phyloP scores from a whole-genome alignment of 2,888 invertebrate genomes.

The Aleiodes leptofemur region DNA sequence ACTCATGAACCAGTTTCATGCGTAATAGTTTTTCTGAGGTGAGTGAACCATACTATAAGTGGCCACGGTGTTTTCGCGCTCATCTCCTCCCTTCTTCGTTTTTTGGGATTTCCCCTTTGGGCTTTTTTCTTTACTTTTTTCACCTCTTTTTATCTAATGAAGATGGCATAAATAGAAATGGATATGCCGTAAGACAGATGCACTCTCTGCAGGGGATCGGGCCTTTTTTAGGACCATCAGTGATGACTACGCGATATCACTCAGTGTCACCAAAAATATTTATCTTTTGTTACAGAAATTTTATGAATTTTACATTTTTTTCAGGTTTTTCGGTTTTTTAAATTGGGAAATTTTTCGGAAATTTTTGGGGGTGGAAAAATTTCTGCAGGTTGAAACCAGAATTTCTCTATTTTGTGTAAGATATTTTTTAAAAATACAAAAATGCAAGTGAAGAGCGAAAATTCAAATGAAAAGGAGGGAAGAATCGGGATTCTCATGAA shows the following conservation, averaged over 20 bases:
- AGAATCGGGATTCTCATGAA: no score
- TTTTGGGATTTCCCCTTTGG: conserved; percentile 28
- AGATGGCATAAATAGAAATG: conserved; percentile 38
- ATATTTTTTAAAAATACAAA: no score
- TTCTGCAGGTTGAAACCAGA: no score
- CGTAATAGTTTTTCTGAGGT: conserved; percentile 43
- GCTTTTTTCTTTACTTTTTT: neutral
- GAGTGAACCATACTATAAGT: conserved; percentile 37
- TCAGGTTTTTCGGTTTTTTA: no score
- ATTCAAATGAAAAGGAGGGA: no score
- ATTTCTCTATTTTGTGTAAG: no score
- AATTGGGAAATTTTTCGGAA: no score
- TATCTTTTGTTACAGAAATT: neutral
- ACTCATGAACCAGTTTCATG: conserved; percentile 49
- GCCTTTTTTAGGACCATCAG: neutral
- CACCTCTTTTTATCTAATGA: neutral
- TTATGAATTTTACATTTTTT: conserved; percentile 4
- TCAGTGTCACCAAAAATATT: neutral
- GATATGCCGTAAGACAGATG: conserved; percentile 37
- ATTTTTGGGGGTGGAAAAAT: no score
- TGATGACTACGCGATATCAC: neutral
- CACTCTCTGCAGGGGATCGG: conserved; percentile 35
- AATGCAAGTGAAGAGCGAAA: no score
- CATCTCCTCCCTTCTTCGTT: neutral
- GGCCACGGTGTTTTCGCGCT: conserved; percentile 13